Evolutionary conservation across 2,113 vertebrate species (phyloP).

Genomic region (Eptatretus burgeri): DNA sequence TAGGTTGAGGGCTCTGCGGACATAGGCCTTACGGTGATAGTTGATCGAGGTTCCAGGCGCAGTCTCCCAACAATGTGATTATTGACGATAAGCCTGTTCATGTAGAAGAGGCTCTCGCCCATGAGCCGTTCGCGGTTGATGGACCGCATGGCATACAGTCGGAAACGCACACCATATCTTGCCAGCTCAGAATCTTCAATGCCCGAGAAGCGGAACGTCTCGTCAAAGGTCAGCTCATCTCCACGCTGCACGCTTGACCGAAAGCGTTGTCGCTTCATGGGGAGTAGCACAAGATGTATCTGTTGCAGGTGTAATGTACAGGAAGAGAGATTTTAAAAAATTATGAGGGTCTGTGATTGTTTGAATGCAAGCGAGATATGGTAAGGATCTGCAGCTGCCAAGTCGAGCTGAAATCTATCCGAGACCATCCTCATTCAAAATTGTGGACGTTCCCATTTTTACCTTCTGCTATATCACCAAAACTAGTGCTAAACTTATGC

Average conservation of each 20-base stretch:
- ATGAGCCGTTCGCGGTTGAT: constrained; percentile 57
- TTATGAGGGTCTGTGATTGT: no score
- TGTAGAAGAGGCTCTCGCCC: constrained; percentile 46
- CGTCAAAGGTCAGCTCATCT: constrained; percentile 33
- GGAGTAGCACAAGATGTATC: constrained; percentile 53
- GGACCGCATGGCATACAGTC: constrained; percentile 49
- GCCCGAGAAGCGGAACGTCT: constrained; percentile 43
- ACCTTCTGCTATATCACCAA: no score
- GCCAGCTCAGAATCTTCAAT: constrained; percentile 32
- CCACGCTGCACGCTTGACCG: constrained; percentile 43
- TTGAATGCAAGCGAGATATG: no score
- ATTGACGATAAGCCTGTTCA: constrained; percentile 28
- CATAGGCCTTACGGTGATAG: constrained; percentile 37
- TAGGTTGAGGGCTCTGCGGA: no score
- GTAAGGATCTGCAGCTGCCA: no score
- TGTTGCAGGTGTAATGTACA: constrained; percentile 21
- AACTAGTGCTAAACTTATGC: no score
- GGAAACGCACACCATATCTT: constrained; percentile 36
- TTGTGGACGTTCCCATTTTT: no score
- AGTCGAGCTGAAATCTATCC: no score
- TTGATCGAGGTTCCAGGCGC: constrained; percentile 51
- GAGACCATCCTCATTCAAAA: no score
- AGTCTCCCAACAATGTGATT: constrained; percentile 26
- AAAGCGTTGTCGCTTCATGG: constrained; percentile 52
- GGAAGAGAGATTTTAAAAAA: no score